A percentile compares a stretch with the other conserved stretches of the same genome.
Evolutionary conservation across 30 jellyfish, hydroid and myxozoan genomes (phyloP).

Genomic region (Calvadosia cruxmelitensis): DNA sequence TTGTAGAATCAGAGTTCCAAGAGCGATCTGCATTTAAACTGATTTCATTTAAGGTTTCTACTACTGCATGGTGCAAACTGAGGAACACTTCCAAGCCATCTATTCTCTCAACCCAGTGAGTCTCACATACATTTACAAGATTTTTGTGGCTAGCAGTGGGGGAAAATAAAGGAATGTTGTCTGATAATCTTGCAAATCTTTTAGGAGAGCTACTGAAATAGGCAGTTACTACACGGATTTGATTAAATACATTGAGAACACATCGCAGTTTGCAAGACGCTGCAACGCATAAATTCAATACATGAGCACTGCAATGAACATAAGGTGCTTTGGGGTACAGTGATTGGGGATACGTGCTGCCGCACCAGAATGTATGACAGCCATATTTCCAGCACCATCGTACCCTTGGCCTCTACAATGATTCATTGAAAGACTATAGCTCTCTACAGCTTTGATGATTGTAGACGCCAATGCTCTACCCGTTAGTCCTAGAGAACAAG

Average conservation of each 20-base stretch:
- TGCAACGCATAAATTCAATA: constrained; percentile 32
- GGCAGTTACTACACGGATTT: constrained; percentile 12
- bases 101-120: constrained; percentile 31
- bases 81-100: constrained; percentile 25
- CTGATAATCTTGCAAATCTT: not conserved
- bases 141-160: constrained; percentile 7
- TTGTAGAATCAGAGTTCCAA: constrained; percentile 6
- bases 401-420: constrained; percentile 43
- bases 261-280: constrained; percentile 13
- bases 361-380: constrained; percentile 31
- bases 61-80: constrained; percentile 3
- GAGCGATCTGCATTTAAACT: constrained; percentile 6
- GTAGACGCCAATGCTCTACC: constrained; percentile 11
- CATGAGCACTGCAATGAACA: constrained; percentile 31
- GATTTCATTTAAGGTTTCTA: constrained; percentile 7
- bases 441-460: not conserved
- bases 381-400: constrained; percentile 47
- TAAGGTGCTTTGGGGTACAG: constrained; percentile 11
- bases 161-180: not conserved
- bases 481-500: constrained; percentile 19
- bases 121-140: constrained; percentile 24
- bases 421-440: not conserved
- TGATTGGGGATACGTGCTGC: constrained; percentile 3
- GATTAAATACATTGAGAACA: constrained; percentile 5
- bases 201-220: not conserved